Evolutionary conservation across 2,113 vertebrate genomes (phyloP).

Genomic region (Campylomormyrus tamandua): DNA sequence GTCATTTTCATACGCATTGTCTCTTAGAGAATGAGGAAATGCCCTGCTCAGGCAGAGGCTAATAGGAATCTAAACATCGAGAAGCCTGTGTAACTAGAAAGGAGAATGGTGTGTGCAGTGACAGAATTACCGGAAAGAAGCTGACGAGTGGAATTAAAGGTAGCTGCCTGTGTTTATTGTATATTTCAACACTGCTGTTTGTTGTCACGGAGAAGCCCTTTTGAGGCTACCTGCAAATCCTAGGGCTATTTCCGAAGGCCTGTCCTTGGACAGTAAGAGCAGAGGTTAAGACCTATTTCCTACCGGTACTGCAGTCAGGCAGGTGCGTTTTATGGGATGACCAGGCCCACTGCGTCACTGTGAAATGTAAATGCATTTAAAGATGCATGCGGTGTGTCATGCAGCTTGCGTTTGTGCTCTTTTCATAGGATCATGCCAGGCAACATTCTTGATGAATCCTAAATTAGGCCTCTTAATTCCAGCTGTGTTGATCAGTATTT

Average conservation of each 20-base stretch:
- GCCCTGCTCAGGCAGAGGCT: background rate
- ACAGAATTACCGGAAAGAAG: slow-evolving; percentile 41
- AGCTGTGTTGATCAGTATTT: slow-evolving; percentile 7
- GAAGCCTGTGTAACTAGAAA: background rate
- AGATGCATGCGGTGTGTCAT: background rate
- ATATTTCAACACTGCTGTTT: background rate
- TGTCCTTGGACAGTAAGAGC: slow-evolving; percentile 19
- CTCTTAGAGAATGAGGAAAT: background rate
- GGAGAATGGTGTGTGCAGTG: slow-evolving; percentile 7
- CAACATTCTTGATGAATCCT: background rate
- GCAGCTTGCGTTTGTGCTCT: too few species aligned
- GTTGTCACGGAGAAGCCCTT: background rate
- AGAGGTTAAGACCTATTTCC: slow-evolving; percentile 14
- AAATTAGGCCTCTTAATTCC: background rate
- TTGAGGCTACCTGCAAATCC: background rate
- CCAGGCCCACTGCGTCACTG: background rate
- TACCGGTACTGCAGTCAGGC: background rate
- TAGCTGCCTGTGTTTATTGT: slow-evolving; percentile 48
- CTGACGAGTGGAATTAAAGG: slow-evolving; percentile 37
- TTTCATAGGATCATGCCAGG: background rate
- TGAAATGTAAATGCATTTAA: slow-evolving; percentile 13
- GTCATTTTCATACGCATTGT: background rate
- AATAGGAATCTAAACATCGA: background rate
- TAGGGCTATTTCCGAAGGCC: slow-evolving; percentile 12
- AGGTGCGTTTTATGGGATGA: background rate